Evolutionary conservation across 2,888 invertebrate species (phyloP).

Genomic region (Chymomyza fuscimana): DNA sequence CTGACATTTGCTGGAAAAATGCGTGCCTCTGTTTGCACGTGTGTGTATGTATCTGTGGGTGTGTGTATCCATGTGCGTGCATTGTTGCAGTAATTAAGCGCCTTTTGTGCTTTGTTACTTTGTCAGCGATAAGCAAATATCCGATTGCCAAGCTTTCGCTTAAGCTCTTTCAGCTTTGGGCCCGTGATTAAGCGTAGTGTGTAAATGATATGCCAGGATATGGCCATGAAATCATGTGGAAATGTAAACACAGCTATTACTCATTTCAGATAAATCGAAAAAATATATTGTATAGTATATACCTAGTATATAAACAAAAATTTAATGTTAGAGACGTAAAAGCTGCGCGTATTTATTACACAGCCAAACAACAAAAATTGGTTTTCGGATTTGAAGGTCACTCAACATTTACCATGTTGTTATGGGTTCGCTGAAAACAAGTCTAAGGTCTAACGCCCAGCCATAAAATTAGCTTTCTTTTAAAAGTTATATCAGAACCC

Average conservation of each 20-base stretch:
- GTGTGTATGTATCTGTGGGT: not conserved
- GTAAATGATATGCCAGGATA: not conserved
- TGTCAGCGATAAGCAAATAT: constrained; percentile 4
- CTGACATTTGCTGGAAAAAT: constrained; percentile 21
- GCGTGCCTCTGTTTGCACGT: constrained; percentile 9
- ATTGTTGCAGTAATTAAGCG: constrained; percentile 44
- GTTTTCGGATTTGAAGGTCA: no score
- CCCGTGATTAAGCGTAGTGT: not conserved
- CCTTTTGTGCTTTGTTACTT: constrained; percentile 34
- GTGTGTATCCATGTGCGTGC: constrained; percentile 3
- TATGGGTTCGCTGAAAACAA: no score
- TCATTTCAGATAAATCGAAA: not conserved
- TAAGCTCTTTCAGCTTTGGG: not conserved
- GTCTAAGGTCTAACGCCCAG: no score
- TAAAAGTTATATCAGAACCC: no score
- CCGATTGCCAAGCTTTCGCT: not conserved
- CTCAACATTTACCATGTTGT: no score
- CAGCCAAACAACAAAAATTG: no score
- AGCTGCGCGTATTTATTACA: no score
- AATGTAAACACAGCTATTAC: not conserved
- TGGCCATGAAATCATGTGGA: not conserved
- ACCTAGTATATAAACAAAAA: no score
- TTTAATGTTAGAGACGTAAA: no score
- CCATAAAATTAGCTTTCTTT: no score
- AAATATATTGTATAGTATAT: not conserved